Evolutionary conservation across 1,140 invertebrate genomes (phyloP), one percentile per base, ranked within the genome.

Genomic region (Yoshiicerus persimilis): DNA sequence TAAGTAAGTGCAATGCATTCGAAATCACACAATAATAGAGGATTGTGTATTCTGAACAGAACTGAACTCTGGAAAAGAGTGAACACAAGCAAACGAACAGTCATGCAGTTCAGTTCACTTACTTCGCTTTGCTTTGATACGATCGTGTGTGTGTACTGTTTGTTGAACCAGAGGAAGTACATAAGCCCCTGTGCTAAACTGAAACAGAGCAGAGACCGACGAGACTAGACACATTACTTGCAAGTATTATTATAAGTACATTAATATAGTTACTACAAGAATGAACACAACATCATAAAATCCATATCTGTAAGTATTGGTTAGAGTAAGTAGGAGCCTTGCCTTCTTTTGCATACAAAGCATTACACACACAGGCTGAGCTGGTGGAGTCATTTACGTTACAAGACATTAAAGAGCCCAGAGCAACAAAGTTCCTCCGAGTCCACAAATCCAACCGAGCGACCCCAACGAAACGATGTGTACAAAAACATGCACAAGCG

Each of bases 91-190:
- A 25, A 27, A 30, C 9, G 66, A 27, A 75, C 32, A 30, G 34
- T 80, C 30, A 80, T 25, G 27, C 64, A 70, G 27, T 30, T 25
- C 62, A 64, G 25, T 23, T 70, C 64, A 70, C 23, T 70, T 70
- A 70, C 64, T 70, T n/a, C n/a, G n/a, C 64, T 11, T 16, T 16
- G 66, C 27, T 66, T 1, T 6, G 27, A 27, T 66, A n/a, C n/a
- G 25, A 8, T 70, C n/a, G 30, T 13, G 16, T 10, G 30, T n/a
- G 75, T 36, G 75, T 36, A 36, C 75, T 80, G 75, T 80, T 80
- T 80, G 75, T 80, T 80, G 75, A 80, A 80, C 75, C 75, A 80
- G n/a, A 80, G 75, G 75, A 56, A 80, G 75, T 36, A 30, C 34
- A 80, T 56, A 56, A 56, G 75, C 30, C 75, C 34, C 32, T 75